Evolutionary conservation across 92 coral and sea anemone species (phyloP).

Genomic region (Phenganax subtilis): DNA sequence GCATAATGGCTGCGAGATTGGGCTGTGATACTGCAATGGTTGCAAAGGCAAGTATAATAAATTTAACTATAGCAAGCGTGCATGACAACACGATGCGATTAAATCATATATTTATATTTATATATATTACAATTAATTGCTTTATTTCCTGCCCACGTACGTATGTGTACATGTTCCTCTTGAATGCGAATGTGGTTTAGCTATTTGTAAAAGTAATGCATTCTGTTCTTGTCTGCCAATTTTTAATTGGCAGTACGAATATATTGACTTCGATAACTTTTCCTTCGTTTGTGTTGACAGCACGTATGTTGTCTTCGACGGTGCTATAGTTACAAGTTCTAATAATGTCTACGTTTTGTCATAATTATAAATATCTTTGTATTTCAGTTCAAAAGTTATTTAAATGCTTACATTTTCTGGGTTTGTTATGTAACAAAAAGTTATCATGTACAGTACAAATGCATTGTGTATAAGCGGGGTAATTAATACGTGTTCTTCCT

Average conservation of each 20-base stretch:
- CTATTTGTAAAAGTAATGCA: too few species aligned
- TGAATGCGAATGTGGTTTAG: too few species aligned
- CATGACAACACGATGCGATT: not conserved
- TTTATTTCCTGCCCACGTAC: too few species aligned
- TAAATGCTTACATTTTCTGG: not conserved
- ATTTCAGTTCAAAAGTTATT: not conserved
- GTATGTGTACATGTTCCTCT: too few species aligned
- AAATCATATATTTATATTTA: not conserved
- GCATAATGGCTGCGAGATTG: conserved; percentile 97
- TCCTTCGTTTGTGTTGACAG: conserved; percentile 8
- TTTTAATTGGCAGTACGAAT: too few species aligned
- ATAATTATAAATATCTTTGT: not conserved
- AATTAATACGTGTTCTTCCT: not conserved
- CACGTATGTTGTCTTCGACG: conserved; percentile 9
- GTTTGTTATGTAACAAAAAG: not conserved
- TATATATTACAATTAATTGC: too few species aligned
- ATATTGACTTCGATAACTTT: too few species aligned
- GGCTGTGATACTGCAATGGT: conserved; percentile 98
- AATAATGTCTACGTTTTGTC: conserved; percentile 4
- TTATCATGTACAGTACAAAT: not conserved
- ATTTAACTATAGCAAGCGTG: too few species aligned
- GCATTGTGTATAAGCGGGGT: not conserved
- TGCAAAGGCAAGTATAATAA: conserved; percentile 69
- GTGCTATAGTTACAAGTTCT: not conserved
- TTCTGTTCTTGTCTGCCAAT: too few species aligned